Evolutionary conservation across 2,888 invertebrate species (phyloP), one percentile per base, ranked within the genome.

Genomic region (Gortyna flavago): DNA sequence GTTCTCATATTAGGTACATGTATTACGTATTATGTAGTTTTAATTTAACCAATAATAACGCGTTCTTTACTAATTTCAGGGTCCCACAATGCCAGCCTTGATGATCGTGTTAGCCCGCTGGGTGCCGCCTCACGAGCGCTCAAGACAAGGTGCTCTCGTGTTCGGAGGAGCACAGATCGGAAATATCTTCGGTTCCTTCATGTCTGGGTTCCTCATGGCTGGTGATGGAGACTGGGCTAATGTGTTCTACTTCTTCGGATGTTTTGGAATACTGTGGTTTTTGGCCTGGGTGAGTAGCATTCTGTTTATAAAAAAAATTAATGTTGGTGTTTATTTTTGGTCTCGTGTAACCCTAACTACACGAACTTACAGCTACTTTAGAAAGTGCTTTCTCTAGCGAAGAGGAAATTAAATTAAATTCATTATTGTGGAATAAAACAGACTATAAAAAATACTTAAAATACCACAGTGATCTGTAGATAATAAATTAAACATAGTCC

Each of bases 41-140:
- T 18, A 61, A 61, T 32, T 7, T 7, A 59, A 29, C 2, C 1
- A 59, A 29, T 61, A 64, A 21, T 38, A 54, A 44, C 4, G 8
- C 32, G 1, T 72, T 66, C 13, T 62, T 61, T 38, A 62, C 29
- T n/a, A 2, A 68, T 95, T 95, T 62, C 91, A 97, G 97, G 98
- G 98, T 51, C 98, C 98, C 4, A 98, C 98, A 2, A 98, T 98
- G 95, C 97, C 97, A 76, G 97, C 98, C 0, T 95, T 98, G 89
- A 97, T 97, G 94, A 97, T 97, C 62, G 95, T 97, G 8, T 91
- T 97, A 54, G 97, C 97, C 0, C 95, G 97, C 64, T 97, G 97
- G 97, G 97, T 97, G 0, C 97, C 97, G 0, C 97, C 97, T 0
- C 94, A 95, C 54, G 97, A 97, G 87, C 93, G 97, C n/a, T 97